Percentiles rank a stretch among this genome's conserved stretches.
These are phyloP conservation scores for Octopus sinensis DNA, from an alignment of 1,140 invertebrate genomes.

Conservation along the genomic window DNA sequence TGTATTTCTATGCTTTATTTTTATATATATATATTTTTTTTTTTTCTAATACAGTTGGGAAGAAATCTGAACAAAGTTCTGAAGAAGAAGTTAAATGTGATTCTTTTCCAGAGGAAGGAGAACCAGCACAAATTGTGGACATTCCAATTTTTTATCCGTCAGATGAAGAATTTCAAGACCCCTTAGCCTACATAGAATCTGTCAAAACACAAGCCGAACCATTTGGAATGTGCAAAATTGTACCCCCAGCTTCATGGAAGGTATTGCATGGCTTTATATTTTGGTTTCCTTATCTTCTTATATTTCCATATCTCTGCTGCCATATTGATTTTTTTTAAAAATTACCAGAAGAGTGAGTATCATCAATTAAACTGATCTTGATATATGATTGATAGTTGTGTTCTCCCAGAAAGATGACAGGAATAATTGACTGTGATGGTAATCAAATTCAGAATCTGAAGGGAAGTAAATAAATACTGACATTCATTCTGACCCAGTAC, in stretches of 20 bases:
- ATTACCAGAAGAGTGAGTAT: too few relatives aligned
- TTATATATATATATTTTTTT: background rate
- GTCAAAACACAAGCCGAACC: slow-evolving; percentile 76
- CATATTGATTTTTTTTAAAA: too few relatives aligned
- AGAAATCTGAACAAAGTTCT: background rate
- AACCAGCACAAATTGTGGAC: slow-evolving; percentile 63
- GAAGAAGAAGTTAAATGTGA: background rate
- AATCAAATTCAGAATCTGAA: too few relatives aligned
- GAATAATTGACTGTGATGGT: too few relatives aligned
- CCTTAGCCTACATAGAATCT: slow-evolving; percentile 82
- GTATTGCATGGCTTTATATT: slow-evolving; percentile 48
- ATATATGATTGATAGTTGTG: background rate
- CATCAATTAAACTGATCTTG: background rate
- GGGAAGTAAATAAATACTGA: too few relatives aligned
- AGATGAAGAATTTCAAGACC: slow-evolving; percentile 84
- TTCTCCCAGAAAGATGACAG: too few relatives aligned
- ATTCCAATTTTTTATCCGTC: slow-evolving; percentile 79
- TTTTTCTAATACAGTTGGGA: background rate
- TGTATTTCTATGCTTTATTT: too few relatives aligned
- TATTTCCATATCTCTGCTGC: too few relatives aligned
- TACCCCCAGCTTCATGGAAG: slow-evolving; percentile 83
- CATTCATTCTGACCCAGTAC: too few relatives aligned
- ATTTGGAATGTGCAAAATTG: slow-evolving; percentile 83
- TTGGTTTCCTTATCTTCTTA: too few relatives aligned
- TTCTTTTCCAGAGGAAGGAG: slow-evolving; percentile 17